Conservation (phyloP, 2,113 vertebrate genomes). For the Oceanodroma tethys region DNA sequence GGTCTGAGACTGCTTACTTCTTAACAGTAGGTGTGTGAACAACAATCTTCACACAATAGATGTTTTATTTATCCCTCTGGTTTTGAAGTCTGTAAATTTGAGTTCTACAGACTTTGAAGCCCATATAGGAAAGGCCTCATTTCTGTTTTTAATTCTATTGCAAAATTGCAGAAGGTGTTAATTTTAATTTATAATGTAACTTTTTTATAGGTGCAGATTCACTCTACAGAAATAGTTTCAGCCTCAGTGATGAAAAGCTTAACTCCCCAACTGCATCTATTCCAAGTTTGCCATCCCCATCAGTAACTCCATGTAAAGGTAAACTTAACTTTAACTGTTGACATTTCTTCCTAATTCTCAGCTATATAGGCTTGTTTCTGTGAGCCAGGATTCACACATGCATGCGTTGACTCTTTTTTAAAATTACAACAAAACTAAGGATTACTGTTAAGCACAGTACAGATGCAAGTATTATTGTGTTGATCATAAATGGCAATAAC, state of each 20-base stretch:
- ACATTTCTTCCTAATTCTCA: background rate
- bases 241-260: conserved; percentile 92
- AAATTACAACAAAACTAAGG: background rate
- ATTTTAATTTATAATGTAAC: background rate
- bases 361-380: background rate
- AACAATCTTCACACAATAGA: background rate
- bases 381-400: background rate
- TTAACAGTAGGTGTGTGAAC: background rate
- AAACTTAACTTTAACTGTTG: background rate
- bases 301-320: conserved; percentile 84
- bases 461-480: background rate
- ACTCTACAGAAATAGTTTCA: conserved; percentile 89
- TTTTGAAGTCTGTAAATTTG: background rate
- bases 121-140: background rate
- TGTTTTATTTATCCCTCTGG: background rate
- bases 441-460: background rate
- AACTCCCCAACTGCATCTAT: conserved; percentile 81
- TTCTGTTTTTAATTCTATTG: background rate
- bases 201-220: conserved; percentile 85
- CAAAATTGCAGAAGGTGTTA: background rate
- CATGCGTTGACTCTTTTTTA: background rate
- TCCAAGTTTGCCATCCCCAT: conserved; percentile 71
- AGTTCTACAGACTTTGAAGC: background rate
- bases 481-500: background rate
- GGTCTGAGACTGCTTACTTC: background rate